Percentiles rank a stretch among this genome's conserved stretches.
Conservation (phyloP, 1,140 invertebrate genomes). For the Uloborus diversus region DNA sequence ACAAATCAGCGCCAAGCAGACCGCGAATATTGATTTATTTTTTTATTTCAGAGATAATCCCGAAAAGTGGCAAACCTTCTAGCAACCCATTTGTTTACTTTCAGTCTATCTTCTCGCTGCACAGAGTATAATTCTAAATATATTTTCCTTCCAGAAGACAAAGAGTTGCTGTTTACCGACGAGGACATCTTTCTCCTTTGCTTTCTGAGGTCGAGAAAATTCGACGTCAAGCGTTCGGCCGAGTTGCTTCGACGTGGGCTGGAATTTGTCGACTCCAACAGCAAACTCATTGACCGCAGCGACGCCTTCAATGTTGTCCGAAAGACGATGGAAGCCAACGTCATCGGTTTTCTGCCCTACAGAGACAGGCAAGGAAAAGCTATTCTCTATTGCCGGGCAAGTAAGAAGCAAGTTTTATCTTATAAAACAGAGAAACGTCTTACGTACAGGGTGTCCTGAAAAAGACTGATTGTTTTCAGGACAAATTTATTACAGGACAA, state of each 20-base stretch:
- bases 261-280: not conserved
- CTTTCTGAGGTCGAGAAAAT: not conserved
- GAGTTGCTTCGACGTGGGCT: not conserved
- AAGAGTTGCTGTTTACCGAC: not conserved
- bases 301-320: not conserved
- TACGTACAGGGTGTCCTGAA: too few relatives aligned
- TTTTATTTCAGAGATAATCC: too few relatives aligned
- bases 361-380: not conserved
- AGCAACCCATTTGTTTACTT: too few relatives aligned
- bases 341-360: not conserved
- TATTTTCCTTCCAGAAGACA: not conserved
- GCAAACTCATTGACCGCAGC: not conserved
- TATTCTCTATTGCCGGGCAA: not conserved
- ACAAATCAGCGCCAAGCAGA: too few relatives aligned
- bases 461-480: too few relatives aligned
- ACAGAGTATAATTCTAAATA: too few relatives aligned
- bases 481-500: too few relatives aligned
- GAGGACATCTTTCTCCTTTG: not conserved
- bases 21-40: too few relatives aligned
- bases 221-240: not conserved
- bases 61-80: too few relatives aligned
- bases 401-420: not conserved
- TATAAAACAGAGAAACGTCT: too few relatives aligned
- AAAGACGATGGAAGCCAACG: not conserved
- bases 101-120: too few relatives aligned